phyloP scores from a whole-genome alignment of 2,888 invertebrate genomes.

The Baronia brevicornis region DNA sequence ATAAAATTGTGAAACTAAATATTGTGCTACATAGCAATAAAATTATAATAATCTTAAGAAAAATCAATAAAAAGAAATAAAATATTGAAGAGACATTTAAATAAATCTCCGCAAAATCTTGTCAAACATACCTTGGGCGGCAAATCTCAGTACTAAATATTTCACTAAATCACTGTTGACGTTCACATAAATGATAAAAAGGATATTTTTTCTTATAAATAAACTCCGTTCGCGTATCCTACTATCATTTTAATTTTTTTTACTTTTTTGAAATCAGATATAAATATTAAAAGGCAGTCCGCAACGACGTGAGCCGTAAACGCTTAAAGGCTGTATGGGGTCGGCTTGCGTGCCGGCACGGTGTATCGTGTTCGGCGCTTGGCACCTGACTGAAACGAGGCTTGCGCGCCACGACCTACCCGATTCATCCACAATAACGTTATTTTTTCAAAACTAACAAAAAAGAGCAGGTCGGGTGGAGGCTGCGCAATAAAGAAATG shows the following conservation, averaged over 20 bases:
- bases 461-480: slow-evolving; percentile 60
- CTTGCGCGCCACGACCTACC: slow-evolving; percentile 72
- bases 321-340: slow-evolving; percentile 42
- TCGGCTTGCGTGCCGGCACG: slow-evolving; percentile 25
- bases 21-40: no score
- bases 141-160: slow-evolving; percentile 35
- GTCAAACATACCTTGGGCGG: slow-evolving; percentile 49
- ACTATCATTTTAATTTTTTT: slow-evolving; percentile 17
- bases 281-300: slow-evolving; percentile 17
- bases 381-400: slow-evolving; percentile 70
- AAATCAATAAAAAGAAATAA: neutral
- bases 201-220: slow-evolving; percentile 19
- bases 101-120: no score
- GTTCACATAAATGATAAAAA: slow-evolving; percentile 29
- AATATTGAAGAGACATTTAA: slow-evolving; percentile 5
- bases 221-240: slow-evolving; percentile 17
- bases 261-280: slow-evolving; percentile 9
- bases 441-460: slow-evolving; percentile 63
- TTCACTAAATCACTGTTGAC: slow-evolving; percentile 46
- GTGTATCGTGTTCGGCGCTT: slow-evolving; percentile 63
- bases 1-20: no score
- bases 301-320: slow-evolving; percentile 7
- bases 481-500: slow-evolving; percentile 71
- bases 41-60: no score
- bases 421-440: slow-evolving; percentile 59